Conservation (phyloP, 2,113 vertebrate species). For the Pterocles orientalis region DNA sequence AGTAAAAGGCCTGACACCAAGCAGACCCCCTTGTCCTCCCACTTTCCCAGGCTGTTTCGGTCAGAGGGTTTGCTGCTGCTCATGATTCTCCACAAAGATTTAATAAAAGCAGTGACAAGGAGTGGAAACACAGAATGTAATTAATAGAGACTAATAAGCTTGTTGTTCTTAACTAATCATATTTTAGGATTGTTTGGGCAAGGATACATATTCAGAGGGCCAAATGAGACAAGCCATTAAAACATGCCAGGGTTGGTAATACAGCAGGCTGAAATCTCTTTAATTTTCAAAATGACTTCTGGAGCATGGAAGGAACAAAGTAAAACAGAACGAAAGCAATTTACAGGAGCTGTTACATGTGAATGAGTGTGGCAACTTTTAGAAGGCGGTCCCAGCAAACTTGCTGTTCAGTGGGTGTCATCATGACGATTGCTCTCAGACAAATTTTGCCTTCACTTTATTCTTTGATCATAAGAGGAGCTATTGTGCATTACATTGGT, state of each 20-base stretch:
- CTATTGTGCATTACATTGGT: neutral
- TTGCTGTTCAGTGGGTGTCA: neutral
- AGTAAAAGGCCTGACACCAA: neutral
- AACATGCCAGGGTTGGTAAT: neutral
- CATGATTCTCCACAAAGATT: neutral
- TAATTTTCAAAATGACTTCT: neutral
- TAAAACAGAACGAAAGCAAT: neutral
- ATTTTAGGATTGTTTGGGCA: neutral
- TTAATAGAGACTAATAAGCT: neutral
- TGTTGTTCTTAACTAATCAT: slow-evolving; percentile 12
- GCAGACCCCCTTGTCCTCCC: neutral
- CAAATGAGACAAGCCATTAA: slow-evolving; percentile 6
- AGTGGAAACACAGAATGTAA: neutral
- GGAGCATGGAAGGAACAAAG: neutral
- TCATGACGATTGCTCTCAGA: neutral
- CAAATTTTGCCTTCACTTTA: neutral
- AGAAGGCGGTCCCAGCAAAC: neutral
- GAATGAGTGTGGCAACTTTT: neutral
- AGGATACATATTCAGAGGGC: neutral
- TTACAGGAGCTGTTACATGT: neutral
- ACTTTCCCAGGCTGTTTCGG: neutral
- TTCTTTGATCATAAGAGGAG: neutral
- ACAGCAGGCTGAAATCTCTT: neutral
- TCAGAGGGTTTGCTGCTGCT: neutral
- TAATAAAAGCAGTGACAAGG: slow-evolving; percentile 26